Evolutionary conservation across 2,888 invertebrate genomes (phyloP), one percentile per base, ranked within the genome.

Genomic region (Cyrtodaria siliqua): DNA sequence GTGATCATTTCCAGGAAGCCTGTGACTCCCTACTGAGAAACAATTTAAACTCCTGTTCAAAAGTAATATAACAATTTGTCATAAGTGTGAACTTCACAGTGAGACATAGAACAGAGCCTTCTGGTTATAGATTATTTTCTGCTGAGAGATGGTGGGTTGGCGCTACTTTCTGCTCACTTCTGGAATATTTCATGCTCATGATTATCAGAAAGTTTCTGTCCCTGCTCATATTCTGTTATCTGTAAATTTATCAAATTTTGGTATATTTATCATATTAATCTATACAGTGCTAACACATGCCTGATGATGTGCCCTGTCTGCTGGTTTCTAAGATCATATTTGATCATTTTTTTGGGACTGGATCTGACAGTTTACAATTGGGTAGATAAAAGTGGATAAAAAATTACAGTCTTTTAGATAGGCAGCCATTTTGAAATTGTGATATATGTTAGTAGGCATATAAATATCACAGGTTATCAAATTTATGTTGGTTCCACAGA

Each of bases 31-130:
- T 44, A 52, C 47, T 27, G 71, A 50, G 73, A 68, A 47, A 60
- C 61, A 62, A 63, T 75, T 75, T 71, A 69, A 60, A 64, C 50
- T 47, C 42, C 66, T 79, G 79, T 71, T 71, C 60, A 64, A 71
- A 67, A 55, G 63, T 72, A 79, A 76, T 75, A 71, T 71, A 68
- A 68, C 75, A 79, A 79, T 79, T 79, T 79, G 79, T 79, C 79
- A 75, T 63, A 75, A 75, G 71, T 79, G 75, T 67, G 75, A 79
- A 67, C 57, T 50, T 70, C 67, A 24, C 55, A 53, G 59, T 63
- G 63, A 33, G 33, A 56, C 38, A 40, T 56, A 33, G 12, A 20
- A 24, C 56, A 56, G 38, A 56, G n/a, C 61, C 12, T 20, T 60
- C 33, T 14, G 56, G n/a, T 33, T 56, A 56, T 56, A 56, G 56